These are phyloP conservation scores for Hyphantria cunea DNA, from an alignment of 1,140 invertebrate species.

Conservation along the genomic window DNA sequence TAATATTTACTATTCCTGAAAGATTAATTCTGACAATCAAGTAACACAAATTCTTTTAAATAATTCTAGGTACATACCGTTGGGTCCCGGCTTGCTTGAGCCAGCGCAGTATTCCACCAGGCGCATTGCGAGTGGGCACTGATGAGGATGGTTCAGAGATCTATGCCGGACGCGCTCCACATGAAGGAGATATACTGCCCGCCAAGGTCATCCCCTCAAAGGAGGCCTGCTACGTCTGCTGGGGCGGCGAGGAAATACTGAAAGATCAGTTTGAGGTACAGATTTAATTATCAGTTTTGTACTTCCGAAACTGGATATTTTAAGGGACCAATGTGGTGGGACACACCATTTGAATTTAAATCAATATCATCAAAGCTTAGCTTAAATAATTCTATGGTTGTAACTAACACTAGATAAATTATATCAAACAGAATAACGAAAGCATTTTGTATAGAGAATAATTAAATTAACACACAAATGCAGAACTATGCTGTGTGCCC, in stretches of 20 bases:
- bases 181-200: conserved; percentile 88
- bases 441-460: too few relatives aligned
- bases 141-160: conserved; percentile 88
- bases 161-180: conserved; percentile 88
- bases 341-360: too few relatives aligned
- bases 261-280: conserved; percentile 86
- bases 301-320: too few relatives aligned
- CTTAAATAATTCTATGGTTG: too few relatives aligned
- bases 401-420: too few relatives aligned
- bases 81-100: conserved; percentile 76
- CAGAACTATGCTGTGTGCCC: too few relatives aligned
- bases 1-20: too few relatives aligned
- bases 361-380: too few relatives aligned
- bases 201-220: conserved; percentile 89
- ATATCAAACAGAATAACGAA: too few relatives aligned
- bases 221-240: conserved; percentile 85
- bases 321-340: too few relatives aligned
- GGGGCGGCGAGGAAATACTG: conserved; percentile 84
- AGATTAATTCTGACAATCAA: too few relatives aligned
- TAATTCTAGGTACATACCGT: conserved; percentile 64
- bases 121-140: conserved; percentile 86
- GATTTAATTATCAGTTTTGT: background rate
- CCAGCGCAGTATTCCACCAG: conserved; percentile 71
- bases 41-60: background rate
- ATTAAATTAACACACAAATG: too few relatives aligned